Base-by-base conservation (phyloP, 2,797 vertebrate genomes). In the Betta splendens region DNA sequence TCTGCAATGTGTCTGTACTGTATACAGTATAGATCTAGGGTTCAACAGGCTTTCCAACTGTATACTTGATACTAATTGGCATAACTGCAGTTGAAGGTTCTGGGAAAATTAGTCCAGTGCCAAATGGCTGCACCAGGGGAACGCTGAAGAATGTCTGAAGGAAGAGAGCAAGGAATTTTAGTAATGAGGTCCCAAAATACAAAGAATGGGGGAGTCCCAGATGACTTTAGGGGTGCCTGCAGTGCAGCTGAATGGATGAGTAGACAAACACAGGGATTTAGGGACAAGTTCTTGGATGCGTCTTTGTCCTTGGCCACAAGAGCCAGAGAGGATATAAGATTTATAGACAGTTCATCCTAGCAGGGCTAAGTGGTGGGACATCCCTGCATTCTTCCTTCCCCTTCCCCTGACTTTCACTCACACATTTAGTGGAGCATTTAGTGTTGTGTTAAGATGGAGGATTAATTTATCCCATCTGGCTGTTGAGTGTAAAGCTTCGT, bases 81-180 rank as follows among this genome's bases (percentile, higher is more conserved):
- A 64, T 22, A 63, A 54, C 48, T 81, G 49, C 59, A 81, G 72
- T 67, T 59, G 75, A 67, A 80, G 63, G 64, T 77, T 87, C 88
- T 91, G 88, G 84, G 86, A 88, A 89, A 90, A 69, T 56, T 47
- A 81, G 64, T 80, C 63, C 44, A 9, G 46, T 79, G 84, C 86
- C 83, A 88, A 89, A 79, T 18, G 76, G 64, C 63, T 80, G 77
- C 83, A 85, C 81, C 57, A 5, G 56, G 80, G 85, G 85, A 89
- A 80, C 81, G 17, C 51, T 50, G 45, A 83, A 80, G 88, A 92
- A 91, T 92, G 88, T 90, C 80, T 89, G 78, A 69, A 83, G 85
- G 82, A 84, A 62, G 51, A 70, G 43, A 68, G 51, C n/a, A 12
- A 85, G 66, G 87, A 83, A 83, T 89, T 87, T 78, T 62, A 81